Evolutionary conservation across 30 jellyfish, hydroid and myxozoan genomes (phyloP).

Genomic region (Hydractinia echinata): DNA sequence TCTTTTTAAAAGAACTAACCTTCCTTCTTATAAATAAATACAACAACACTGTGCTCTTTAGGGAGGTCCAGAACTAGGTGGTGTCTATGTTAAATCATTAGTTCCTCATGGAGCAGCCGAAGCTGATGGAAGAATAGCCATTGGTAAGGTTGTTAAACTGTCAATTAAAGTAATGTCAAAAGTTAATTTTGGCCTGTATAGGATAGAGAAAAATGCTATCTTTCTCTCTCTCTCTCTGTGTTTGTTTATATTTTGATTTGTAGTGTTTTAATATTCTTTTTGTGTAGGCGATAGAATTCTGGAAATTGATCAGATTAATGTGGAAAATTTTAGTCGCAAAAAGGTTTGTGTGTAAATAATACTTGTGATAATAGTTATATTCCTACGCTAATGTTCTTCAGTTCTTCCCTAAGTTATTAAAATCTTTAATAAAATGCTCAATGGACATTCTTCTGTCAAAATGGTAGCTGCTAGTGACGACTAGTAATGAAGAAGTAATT

Average conservation of each 20-base stretch:
- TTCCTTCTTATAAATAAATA: too few species aligned
- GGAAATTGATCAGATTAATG: conserved; percentile 59
- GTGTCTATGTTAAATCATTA: conserved; percentile 78
- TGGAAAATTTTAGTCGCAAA: conserved; percentile 68
- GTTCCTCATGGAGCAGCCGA: conserved; percentile 90
- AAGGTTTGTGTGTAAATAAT: conserved; percentile 36
- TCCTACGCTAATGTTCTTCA: background rate
- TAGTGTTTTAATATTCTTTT: background rate
- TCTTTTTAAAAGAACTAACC: too few species aligned
- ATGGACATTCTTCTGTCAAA: too few species aligned
- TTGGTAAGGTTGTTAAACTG: conserved; percentile 39
- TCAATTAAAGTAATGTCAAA: background rate
- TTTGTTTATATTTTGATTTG: too few species aligned
- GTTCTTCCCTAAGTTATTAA: background rate
- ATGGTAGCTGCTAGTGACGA: too few species aligned
- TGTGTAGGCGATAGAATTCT: conserved; percentile 79
- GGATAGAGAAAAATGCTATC: too few species aligned
- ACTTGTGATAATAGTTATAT: background rate
- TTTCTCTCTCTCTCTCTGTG: too few species aligned
- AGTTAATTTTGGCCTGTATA: too few species aligned
- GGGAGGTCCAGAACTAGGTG: conserved; percentile 99
- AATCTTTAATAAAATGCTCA: background rate
- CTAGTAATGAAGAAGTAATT: too few species aligned
- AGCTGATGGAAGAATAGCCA: conserved; percentile 83
- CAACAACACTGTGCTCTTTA: background rate